Conservation (phyloP, 1,140 invertebrate species). For the Lamellibrachia luymesi region DNA sequence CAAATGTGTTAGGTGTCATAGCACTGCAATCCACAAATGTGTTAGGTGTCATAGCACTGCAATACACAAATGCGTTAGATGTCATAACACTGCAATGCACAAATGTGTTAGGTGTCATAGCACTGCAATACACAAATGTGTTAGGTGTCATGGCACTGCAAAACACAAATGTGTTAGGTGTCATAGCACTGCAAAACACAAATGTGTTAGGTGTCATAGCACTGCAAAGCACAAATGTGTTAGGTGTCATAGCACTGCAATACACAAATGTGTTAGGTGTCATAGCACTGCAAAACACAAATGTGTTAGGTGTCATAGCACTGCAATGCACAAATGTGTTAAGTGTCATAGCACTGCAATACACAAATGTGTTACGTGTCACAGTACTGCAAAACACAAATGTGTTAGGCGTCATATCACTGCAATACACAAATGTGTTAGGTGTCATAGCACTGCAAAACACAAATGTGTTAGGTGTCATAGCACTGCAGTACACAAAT, state of each 20-base stretch:
- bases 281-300: neutral
- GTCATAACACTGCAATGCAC: neutral
- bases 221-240: no score
- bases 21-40: neutral
- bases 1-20: neutral
- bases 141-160: slow-evolving; percentile 46
- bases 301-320: neutral
- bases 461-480: neutral
- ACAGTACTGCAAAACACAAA: neutral
- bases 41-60: neutral
- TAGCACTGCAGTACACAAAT: neutral
- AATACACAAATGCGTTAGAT: neutral
- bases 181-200: neutral
- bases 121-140: neutral
- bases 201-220: no score
- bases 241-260: neutral
- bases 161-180: slow-evolving; percentile 23
- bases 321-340: neutral
- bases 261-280: neutral
- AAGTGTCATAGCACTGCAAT: slow-evolving; percentile 47
- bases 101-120: neutral
- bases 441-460: neutral
- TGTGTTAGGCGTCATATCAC: no score
- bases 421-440: no score
- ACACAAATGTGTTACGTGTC: slow-evolving; percentile 9